Base-by-base conservation (phyloP, 2,888 invertebrate species). In the Lasioglossum vierecki region DNA sequence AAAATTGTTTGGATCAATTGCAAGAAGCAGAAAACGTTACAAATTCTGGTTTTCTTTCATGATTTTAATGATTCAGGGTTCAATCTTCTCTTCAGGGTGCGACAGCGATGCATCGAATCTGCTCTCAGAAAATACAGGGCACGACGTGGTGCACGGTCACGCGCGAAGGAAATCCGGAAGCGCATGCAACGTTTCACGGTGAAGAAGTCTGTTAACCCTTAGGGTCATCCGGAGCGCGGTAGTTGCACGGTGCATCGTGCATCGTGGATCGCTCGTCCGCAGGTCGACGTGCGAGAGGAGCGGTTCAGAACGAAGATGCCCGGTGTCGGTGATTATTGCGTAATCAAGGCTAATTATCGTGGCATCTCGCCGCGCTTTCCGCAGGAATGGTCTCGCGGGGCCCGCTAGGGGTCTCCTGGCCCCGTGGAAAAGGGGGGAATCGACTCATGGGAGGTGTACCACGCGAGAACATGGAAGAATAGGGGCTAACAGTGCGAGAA, bases 341-440 rank as follows among this genome's bases (percentile, higher is more conserved):
- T 92, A 93, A 93, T 92, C 91, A 92, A 92, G 85, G 89, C 89
- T 93, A 93, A 93, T 93, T 93, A 93, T 93, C 92, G 88, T 90
- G 88, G 88, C 89, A 88, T 89, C 68, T 68, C 89, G 87, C 86
- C 87, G 85, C 66, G 63, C 57, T 76, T 68, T 77, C 76, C 76
- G 68, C 68, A 77, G 68, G 76, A 77, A 46, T 63, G 63, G 76
- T 60, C 60, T 63, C 63, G 63, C 63, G 63, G 63, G 5, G 13
- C 49, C 22, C n/a, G 70, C 60, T 41, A 44, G 46, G 44, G 53
- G 49, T 39, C 39, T 39, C 9, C 68, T 22, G 39, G 13, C 15
- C 71, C 26, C 53, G 5, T 13, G 46, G 46, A 60, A 13, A 60
- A 41, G 5, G 70, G 13, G 13, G 71, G 46, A 71, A 53, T 6